Evolutionary conservation across 1,140 invertebrate species (phyloP).

Genomic region (Temnothorax longispinosus): DNA sequence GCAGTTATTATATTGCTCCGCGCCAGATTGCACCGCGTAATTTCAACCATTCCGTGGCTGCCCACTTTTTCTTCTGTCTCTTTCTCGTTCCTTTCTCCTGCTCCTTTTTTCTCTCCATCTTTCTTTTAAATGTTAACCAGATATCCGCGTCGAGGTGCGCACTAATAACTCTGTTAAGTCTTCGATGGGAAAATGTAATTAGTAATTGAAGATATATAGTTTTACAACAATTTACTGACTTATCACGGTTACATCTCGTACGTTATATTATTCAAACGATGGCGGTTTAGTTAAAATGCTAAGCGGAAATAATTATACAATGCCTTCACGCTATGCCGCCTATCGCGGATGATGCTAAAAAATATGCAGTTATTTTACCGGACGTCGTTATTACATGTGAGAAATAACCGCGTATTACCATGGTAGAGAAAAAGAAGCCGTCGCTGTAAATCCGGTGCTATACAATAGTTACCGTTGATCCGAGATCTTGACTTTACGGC

Average conservation of each 20-base stretch:
- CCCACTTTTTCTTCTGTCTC: background rate
- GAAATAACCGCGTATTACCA: constrained; percentile 1
- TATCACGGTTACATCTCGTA: background rate
- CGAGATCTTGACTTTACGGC: constrained; percentile 69
- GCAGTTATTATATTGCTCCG: constrained; percentile 38
- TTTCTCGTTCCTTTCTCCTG: background rate
- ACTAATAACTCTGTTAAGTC: constrained; percentile 10
- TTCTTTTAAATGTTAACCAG: constrained; percentile 39
- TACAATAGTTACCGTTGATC: constrained; percentile 74
- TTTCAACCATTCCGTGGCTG: constrained; percentile 31
- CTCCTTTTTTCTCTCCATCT: background rate
- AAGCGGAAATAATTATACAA: constrained; percentile 46
- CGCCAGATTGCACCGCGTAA: constrained; percentile 43
- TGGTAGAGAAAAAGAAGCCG: constrained; percentile 15
- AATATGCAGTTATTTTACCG: constrained; percentile 54
- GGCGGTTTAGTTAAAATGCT: background rate
- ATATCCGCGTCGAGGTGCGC: background rate
- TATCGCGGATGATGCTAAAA: constrained; percentile 43
- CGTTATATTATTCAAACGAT: background rate
- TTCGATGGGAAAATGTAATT: background rate
- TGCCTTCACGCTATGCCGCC: background rate
- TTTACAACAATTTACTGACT: background rate
- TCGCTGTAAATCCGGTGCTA: constrained; percentile 63
- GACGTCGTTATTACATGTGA: constrained; percentile 49
- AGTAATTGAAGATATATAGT: background rate